phyloP scores from a whole-genome alignment of 2,888 invertebrate genomes.

The Hirudinaria manillensis region DNA sequence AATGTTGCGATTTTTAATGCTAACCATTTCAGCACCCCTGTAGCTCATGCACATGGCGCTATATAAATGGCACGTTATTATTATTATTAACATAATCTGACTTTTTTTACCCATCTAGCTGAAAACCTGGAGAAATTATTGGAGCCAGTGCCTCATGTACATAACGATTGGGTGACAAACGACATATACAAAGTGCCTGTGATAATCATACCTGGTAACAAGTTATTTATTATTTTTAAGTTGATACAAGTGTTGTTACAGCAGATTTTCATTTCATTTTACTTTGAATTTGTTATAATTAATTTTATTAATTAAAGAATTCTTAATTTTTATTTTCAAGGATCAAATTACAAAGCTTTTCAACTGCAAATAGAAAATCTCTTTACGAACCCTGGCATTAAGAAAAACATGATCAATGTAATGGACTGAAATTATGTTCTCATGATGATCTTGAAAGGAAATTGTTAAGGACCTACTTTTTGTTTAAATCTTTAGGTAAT shows the following conservation, averaged over 20 bases:
- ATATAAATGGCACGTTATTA: not conserved
- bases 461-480: too few species aligned
- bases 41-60: too few species aligned
- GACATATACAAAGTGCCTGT: constrained; percentile 55
- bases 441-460: not conserved
- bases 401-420: constrained; percentile 55
- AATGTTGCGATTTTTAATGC: not conserved
- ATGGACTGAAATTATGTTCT: constrained; percentile 17
- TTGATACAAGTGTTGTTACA: too few species aligned
- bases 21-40: too few species aligned
- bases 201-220: constrained; percentile 53
- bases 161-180: constrained; percentile 48
- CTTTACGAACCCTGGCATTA: constrained; percentile 58
- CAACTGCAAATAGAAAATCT: constrained; percentile 56
- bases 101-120: constrained; percentile 37
- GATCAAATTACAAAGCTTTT: constrained; percentile 28
- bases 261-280: not conserved
- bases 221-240: not conserved
- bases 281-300: too few species aligned
- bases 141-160: constrained; percentile 49
- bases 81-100: not conserved
- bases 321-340: constrained; percentile 1
- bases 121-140: constrained; percentile 52
- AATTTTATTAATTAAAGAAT: too few species aligned
- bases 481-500: constrained; percentile 15